These are phyloP conservation scores for Noctua comes DNA, from an alignment of 2,888 invertebrate species.

Conservation along the genomic window DNA sequence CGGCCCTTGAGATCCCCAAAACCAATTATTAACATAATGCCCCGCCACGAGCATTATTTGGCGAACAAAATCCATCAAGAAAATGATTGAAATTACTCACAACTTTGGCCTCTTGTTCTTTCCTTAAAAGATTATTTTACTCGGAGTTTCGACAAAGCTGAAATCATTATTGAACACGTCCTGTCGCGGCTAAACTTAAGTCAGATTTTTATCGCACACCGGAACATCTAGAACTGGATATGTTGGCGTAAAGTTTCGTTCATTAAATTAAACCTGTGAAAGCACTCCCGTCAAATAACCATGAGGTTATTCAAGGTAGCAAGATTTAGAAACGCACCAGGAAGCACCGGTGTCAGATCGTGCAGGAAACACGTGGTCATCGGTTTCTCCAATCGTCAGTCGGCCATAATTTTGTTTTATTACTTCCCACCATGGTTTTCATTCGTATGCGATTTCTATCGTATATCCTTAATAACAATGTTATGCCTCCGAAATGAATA, in stretches of 20 bases:
- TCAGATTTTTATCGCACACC: slow-evolving; percentile 33
- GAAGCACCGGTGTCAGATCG: slow-evolving; percentile 65
- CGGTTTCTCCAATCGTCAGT: slow-evolving; percentile 70
- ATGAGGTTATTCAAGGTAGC: slow-evolving; percentile 62
- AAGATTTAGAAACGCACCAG: slow-evolving; percentile 66
- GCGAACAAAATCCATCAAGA: slow-evolving; percentile 81
- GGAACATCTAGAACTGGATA: slow-evolving; percentile 32
- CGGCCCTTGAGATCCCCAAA: slow-evolving; percentile 76
- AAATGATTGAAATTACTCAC: slow-evolving; percentile 83
- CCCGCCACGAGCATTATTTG: slow-evolving; percentile 80
- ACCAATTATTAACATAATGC: slow-evolving; percentile 84
- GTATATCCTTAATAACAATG: slow-evolving; percentile 58
- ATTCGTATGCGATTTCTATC: slow-evolving; percentile 66
- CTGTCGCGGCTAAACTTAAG: slow-evolving; percentile 6
- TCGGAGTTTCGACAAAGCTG: slow-evolving; percentile 68
- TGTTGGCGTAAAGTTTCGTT: slow-evolving; percentile 35
- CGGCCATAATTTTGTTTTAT: slow-evolving; percentile 73
- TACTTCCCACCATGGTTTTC: slow-evolving; percentile 70
- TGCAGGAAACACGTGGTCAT: slow-evolving; percentile 71
- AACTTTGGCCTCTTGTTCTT: slow-evolving; percentile 67
- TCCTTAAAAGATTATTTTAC: slow-evolving; percentile 67
- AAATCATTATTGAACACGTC: slow-evolving; percentile 70
- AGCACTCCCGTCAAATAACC: slow-evolving; percentile 55
- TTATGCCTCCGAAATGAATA: slow-evolving; percentile 29
- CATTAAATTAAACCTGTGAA: slow-evolving; percentile 54